Evolutionary conservation across 2,797 vertebrate species (phyloP), one percentile per base, ranked within the genome.

Genomic region (Karalla daura): DNA sequence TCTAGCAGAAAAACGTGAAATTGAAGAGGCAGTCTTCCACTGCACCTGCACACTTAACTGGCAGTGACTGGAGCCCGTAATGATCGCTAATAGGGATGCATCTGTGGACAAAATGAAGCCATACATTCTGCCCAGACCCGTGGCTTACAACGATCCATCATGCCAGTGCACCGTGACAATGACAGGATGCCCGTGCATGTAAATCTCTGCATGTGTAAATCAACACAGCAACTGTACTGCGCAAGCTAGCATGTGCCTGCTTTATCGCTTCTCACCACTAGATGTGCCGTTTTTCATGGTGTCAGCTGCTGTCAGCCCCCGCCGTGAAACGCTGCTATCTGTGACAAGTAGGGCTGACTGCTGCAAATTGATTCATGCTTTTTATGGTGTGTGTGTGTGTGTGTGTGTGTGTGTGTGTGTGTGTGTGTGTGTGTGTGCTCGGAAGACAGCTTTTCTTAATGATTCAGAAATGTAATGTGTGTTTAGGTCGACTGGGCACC

Each of bases 331-430:
- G 32, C 15, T 33, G 33, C 52, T 3, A 15, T 40, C 17, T 52
- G n/a, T n/a, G 18, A 40, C 35, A n/a, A 39, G 24, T 7, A 23
- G 49, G 5, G 5, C 10, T 49, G 23, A 39, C 35, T 13, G 60
- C 33, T 59, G 40, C 35, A 64, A 49, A 53, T 17, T 47, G 23
- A 5, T 56, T 51, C 0, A 1, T 33, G 44, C n/a, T 58, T 56
- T 50, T 41, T 50, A 18, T 20, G 13, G 25, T 27, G 43, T 20
- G 8, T 30, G 9, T 14, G 4, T 15, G 7, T 35, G 17, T 14
- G 32, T n/a, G 9, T 18, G 10, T 36, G 12, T 8, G 27, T 28
- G 27, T 8, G 27, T 28, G 27, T 8, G 27, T 28, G 27, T 8
- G 27, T 28, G 27, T 8, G 27, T 28, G 27, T 28, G 9, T 18